phyloP scores from a whole-genome alignment of 1,140 invertebrate genomes.

The Melitaea cinxia region DNA sequence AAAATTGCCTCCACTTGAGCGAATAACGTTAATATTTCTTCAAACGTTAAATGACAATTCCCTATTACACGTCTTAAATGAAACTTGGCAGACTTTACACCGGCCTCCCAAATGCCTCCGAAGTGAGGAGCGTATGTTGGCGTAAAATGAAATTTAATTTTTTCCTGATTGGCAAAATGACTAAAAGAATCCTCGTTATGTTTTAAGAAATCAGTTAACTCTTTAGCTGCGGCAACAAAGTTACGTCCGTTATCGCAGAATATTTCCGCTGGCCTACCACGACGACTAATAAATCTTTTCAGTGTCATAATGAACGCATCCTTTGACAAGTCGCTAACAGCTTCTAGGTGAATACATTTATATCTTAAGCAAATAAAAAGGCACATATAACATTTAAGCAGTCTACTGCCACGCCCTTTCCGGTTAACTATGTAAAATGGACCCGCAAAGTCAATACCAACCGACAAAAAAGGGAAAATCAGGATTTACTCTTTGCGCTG shows the following conservation, averaged over 20 bases:
- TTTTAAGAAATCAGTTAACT: not conserved
- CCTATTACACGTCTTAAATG: not conserved
- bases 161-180: not conserved
- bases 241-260: not conserved
- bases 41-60: conserved; percentile 2
- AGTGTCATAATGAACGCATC: not conserved
- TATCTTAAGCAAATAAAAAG: too few species aligned
- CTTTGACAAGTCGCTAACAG: not conserved
- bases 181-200: not conserved
- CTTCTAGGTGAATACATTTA: not conserved
- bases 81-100: too few species aligned
- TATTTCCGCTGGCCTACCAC: not conserved
- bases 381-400: too few species aligned
- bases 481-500: too few species aligned
- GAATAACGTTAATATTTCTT: conserved; percentile 3
- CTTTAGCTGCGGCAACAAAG: not conserved
- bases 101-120: not conserved
- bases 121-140: conserved; percentile 2
- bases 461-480: too few species aligned
- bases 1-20: conserved; percentile 6
- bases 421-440: too few species aligned
- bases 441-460: too few species aligned
- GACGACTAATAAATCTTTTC: not conserved
- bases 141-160: conserved; percentile 4
- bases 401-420: too few species aligned